phyloP scores from a whole-genome alignment of 2,888 invertebrate genomes.

The Chloroclystis v-ata region DNA sequence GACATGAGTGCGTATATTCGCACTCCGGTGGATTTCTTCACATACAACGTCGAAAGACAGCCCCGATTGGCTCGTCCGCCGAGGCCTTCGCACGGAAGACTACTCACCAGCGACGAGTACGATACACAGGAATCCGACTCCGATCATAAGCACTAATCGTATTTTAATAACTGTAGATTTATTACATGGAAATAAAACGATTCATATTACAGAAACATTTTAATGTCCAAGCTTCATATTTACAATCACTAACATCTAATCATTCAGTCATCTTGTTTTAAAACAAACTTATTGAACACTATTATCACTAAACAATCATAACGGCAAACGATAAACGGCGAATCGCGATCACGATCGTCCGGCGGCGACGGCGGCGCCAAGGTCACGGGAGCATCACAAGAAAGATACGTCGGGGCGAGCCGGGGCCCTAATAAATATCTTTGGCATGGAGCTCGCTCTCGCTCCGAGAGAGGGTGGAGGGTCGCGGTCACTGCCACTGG shows the following conservation, averaged over 20 bases:
- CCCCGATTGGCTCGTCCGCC: constrained; percentile 43
- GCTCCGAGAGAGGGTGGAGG: constrained; percentile 35
- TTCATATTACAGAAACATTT: constrained; percentile 65
- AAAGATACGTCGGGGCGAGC: constrained; percentile 47
- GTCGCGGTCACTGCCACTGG: constrained; percentile 60
- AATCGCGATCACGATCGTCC: constrained; percentile 17
- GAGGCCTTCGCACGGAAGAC: constrained; percentile 39
- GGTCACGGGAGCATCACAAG: constrained; percentile 54
- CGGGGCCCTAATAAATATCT: constrained; percentile 71
- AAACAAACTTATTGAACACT: constrained; percentile 73
- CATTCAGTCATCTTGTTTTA: constrained; percentile 74
- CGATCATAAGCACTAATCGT: constrained; percentile 26
- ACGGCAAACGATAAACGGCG: constrained; percentile 69
- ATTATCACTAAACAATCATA: constrained; percentile 74
- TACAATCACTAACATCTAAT: constrained; percentile 74
- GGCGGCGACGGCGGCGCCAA: constrained; percentile 18
- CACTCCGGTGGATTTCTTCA: constrained; percentile 33
- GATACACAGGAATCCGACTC: constrained; percentile 66
- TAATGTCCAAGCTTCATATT: constrained; percentile 76
- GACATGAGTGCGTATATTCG: constrained; percentile 65
- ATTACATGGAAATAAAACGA: constrained; percentile 51
- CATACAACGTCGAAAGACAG: not conserved
- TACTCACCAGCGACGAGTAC: constrained; percentile 66
- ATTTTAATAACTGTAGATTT: constrained; percentile 21
- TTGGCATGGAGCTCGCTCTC: constrained; percentile 68